Conservation (phyloP, 2,888 invertebrate genomes). For the Ochropleura plecta region DNA sequence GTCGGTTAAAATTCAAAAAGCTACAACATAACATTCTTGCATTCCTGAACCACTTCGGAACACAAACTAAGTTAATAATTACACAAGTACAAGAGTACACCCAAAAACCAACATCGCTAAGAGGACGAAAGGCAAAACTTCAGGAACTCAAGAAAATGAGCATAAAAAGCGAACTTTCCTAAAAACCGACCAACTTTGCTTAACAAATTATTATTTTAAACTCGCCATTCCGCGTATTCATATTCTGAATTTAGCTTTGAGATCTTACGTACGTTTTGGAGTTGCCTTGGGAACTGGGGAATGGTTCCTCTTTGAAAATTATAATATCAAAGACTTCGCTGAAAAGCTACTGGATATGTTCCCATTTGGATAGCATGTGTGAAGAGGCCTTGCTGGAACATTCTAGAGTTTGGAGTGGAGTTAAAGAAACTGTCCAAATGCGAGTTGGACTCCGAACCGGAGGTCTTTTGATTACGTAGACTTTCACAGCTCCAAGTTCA, state of each 20-base stretch:
- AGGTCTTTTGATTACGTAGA: too few relatives aligned
- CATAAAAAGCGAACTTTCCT: constrained; percentile 13
- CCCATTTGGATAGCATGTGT: constrained; percentile 34
- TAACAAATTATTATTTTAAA: constrained; percentile 65
- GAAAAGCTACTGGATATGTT: constrained; percentile 45
- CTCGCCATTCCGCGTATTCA: constrained; percentile 53
- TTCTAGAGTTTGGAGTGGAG: neutral
- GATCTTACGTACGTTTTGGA: constrained; percentile 49
- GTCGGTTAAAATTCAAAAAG: neutral
- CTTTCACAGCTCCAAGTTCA: too few relatives aligned
- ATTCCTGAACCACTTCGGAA: constrained; percentile 10
- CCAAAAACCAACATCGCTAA: neutral
- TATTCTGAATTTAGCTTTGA: constrained; percentile 53
- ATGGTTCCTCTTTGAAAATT: constrained; percentile 63
- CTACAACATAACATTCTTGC: neutral
- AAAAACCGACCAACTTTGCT: constrained; percentile 41
- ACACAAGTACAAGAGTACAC: constrained; percentile 2
- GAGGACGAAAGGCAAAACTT: constrained; percentile 24
- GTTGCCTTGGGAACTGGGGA: constrained; percentile 53
- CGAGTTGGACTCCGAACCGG: too few relatives aligned
- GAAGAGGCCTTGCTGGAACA: neutral
- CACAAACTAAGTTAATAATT: constrained; percentile 30
- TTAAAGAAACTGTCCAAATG: too few relatives aligned
- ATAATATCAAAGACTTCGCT: constrained; percentile 65
- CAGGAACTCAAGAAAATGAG: constrained; percentile 25